Conservation (phyloP, 2,113 vertebrate species). For the Vulpes lagopus region DNA sequence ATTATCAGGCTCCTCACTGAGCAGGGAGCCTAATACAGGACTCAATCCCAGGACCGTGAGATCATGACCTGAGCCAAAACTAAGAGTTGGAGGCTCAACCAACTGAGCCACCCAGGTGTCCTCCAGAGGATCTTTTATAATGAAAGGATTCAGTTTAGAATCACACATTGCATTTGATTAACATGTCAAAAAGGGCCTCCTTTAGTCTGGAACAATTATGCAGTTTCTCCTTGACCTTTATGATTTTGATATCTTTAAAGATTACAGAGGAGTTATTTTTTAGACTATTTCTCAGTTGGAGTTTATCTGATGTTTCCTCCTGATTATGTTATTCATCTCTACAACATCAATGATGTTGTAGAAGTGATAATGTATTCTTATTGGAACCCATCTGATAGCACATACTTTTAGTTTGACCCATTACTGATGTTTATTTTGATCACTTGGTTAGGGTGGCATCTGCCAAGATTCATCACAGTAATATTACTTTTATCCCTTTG, state of each 20-base stretch:
- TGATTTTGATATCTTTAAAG: neutral
- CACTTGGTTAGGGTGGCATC: neutral
- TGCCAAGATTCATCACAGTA: neutral
- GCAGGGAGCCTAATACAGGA: neutral
- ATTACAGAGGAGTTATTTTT: neutral
- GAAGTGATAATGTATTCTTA: neutral
- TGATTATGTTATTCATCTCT: neutral
- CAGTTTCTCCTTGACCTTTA: neutral
- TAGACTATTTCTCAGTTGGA: neutral
- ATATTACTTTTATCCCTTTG: conserved; percentile 5
- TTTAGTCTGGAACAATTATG: neutral
- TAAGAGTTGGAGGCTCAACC: neutral
- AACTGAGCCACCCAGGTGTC: neutral
- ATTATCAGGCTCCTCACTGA: neutral
- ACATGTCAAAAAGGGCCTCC: neutral
- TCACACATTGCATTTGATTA: neutral
- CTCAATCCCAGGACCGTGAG: neutral
- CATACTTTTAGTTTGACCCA: neutral
- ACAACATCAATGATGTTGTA: neutral
- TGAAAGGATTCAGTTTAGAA: neutral
- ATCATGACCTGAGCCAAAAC: neutral
- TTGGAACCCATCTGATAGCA: neutral
- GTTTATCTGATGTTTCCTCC: neutral
- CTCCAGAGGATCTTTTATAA: neutral
- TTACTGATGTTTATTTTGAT: conserved; percentile 5